Base-by-base conservation (phyloP, 1,140 invertebrate genomes). In the Epicauta chinensis region DNA sequence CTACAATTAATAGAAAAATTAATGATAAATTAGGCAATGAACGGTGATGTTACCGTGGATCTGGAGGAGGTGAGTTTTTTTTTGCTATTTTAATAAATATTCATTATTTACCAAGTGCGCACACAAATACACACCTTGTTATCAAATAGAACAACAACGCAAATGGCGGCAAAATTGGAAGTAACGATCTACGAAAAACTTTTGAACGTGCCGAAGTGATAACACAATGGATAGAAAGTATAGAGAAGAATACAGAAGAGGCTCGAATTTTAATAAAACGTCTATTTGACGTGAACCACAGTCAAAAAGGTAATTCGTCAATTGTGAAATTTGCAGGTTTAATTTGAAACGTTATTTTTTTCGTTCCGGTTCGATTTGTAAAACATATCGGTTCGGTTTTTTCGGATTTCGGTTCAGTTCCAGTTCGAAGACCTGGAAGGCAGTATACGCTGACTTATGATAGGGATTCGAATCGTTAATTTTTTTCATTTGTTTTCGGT, bases 301-400 rank as follows among this genome's bases (percentile, higher is more conserved):
- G 34, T 9, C 37, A 55, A 44, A 55, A 49, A 43, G 51, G 51
- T 53, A n/a, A 48, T 48, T n/a, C 12, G 2, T 15, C 11, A 53
- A 13, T n/a, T 7, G 12, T 14, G 4, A 10, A 23, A 43, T 9
- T 11, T n/a, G 1, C n/a, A 44, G 2, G 2, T 37, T 16, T 14
- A 2, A 4, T 9, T 37, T 29, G 30, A n/a, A 23, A 46, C 15
- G 13, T 17, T 17, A 23, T 32, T 60, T 16, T 16, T 59, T 58
- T n/a, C n/a, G n/a, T n/a, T n/a, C n/a, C n/a, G n/a, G n/a, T n/a
- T n/a, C n/a, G n/a, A n/a, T n/a, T n/a, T n/a, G n/a, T n/a, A n/a
- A n/a, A n/a, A n/a, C n/a, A n/a, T n/a, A n/a, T n/a, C n/a, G n/a
- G n/a, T n/a, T n/a, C n/a, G n/a, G n/a, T n/a, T n/a, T n/a, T n/a